Evolutionary conservation across 2,797 vertebrate genomes (phyloP).

Genomic region (Typhlichthys eigenmanni): DNA sequence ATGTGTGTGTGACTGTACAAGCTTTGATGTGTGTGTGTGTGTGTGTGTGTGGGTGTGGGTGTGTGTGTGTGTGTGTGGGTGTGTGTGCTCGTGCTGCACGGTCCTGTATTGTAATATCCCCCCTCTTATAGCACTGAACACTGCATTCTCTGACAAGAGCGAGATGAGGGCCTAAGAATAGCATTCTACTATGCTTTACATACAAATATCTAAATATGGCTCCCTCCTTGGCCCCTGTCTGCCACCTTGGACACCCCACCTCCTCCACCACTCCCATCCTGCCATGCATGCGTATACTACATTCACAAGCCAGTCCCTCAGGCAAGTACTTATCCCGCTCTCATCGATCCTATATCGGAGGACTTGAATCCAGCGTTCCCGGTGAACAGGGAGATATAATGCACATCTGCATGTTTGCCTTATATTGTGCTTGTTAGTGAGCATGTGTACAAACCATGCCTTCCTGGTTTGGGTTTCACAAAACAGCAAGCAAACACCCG

Average conservation of each 20-base stretch:
- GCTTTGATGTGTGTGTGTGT: neutral
- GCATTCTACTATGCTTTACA: slow-evolving; percentile 28
- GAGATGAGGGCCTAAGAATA: slow-evolving; percentile 26
- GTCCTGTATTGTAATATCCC: slow-evolving; percentile 42
- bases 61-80: neutral
- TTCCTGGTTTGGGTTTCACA: neutral
- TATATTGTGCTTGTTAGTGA: neutral
- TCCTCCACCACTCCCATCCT: neutral
- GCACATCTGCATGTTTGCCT: slow-evolving; percentile 17
- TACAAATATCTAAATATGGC: slow-evolving; percentile 49
- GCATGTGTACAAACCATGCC: slow-evolving; percentile 1
- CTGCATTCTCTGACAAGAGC: slow-evolving; percentile 16
- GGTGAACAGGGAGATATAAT: neutral
- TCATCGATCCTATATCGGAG: slow-evolving; percentile 28
- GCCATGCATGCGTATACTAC: slow-evolving; percentile 29
- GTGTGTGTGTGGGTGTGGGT: neutral
- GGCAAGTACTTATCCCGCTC: slow-evolving; percentile 35
- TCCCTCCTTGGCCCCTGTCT: slow-evolving; percentile 27
- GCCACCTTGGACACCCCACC: slow-evolving; percentile 26
- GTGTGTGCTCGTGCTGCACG: neutral
- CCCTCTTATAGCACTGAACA: neutral
- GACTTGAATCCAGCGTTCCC: slow-evolving; percentile 25
- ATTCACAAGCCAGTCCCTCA: slow-evolving; percentile 38
- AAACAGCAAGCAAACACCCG: neutral
- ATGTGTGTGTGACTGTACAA: no score